Conservation (phyloP, 2,113 vertebrate species). For the Anoura caudifer region DNA sequence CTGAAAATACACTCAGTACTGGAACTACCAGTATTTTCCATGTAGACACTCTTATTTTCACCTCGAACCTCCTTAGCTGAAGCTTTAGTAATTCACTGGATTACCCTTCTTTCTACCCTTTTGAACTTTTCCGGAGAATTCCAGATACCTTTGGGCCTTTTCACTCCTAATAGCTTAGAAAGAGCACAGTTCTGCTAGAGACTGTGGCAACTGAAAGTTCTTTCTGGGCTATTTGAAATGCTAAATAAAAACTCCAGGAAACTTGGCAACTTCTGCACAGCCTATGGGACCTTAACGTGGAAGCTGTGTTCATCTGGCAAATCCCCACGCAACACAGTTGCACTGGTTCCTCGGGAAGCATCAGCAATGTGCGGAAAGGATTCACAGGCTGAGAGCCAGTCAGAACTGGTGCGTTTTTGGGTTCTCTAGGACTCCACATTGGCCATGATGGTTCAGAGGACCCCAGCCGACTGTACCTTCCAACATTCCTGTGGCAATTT, state of each 20-base stretch:
- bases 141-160: background rate
- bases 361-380: background rate
- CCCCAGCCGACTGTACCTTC: background rate
- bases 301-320: slow-evolving; percentile 29
- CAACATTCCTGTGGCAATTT: background rate
- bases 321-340: background rate
- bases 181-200: background rate
- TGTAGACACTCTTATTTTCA: background rate
- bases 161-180: background rate
- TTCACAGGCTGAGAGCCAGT: background rate
- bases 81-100: background rate
- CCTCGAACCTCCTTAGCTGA: background rate
- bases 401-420: background rate
- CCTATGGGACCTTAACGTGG: background rate
- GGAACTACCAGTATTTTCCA: background rate
- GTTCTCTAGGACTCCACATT: background rate
- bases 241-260: slow-evolving; percentile 13
- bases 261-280: background rate
- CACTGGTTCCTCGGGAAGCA: background rate
- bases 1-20: background rate
- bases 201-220: background rate
- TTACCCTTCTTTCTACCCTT: background rate
- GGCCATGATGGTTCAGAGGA: background rate
- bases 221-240: background rate
- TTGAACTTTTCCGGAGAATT: background rate